Percentiles rank a stretch among this genome's conserved stretches.
phyloP scores from a whole-genome alignment of 2,797 vertebrate species.

The Adelosebastes latens region DNA sequence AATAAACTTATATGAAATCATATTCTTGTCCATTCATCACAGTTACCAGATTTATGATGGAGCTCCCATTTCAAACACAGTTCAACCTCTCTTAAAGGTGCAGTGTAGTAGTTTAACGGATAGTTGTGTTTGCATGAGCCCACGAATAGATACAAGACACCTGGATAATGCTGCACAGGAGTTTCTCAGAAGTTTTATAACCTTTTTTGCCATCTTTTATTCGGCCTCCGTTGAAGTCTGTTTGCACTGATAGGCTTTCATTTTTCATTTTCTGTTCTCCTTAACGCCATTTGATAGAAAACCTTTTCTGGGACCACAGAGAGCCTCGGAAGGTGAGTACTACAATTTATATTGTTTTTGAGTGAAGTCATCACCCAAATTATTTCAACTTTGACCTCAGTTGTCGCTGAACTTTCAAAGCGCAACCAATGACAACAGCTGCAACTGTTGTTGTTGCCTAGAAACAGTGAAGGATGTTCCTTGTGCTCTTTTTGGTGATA shows the following conservation, averaged over 20 bases:
- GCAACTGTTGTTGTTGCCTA: background rate
- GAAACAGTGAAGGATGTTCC: background rate
- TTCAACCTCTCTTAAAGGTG: too few relatives aligned
- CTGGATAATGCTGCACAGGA: too few relatives aligned
- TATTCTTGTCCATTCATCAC: background rate
- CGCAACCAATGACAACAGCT: background rate
- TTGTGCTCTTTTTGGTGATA: background rate
- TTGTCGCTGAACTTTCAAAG: background rate
- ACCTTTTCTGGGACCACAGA: too few relatives aligned
- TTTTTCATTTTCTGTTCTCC: too few relatives aligned
- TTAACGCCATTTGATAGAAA: too few relatives aligned
- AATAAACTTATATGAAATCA: background rate
- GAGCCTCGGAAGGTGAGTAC: too few relatives aligned
- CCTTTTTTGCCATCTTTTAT: too few relatives aligned
- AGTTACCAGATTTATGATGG: background rate
- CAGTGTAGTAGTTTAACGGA: too few relatives aligned
- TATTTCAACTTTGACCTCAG: background rate
- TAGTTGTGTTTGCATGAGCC: background rate
- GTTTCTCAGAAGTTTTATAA: too few relatives aligned
- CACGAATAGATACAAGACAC: too few relatives aligned
- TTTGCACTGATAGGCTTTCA: too few relatives aligned
- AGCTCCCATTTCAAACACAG: background rate
- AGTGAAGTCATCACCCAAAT: background rate
- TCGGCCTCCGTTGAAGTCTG: too few relatives aligned
- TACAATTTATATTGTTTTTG: background rate